A percentile compares a stretch with the other conserved stretches of the same genome.
phyloP scores from a whole-genome alignment of 2,113 vertebrate genomes.

The Corydoras maculifer region DNA sequence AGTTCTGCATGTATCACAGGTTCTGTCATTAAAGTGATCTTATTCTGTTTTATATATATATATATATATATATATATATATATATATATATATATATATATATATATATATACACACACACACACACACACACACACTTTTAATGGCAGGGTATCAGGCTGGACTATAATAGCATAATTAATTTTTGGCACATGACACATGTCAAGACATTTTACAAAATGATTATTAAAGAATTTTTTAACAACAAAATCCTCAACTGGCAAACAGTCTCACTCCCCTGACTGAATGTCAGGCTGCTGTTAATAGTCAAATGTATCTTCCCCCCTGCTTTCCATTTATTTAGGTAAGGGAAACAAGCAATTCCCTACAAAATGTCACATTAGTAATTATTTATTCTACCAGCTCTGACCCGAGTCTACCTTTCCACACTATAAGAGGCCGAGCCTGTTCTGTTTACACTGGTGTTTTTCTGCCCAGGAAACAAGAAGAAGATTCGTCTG shows the following conservation, averaged over 20 bases:
- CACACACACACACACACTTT: too few species aligned
- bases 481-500: constrained; percentile 96
- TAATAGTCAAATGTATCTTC: neutral
- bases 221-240: neutral
- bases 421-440: neutral
- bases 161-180: too few species aligned
- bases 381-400: neutral
- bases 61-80: too few species aligned
- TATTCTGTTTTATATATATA: too few species aligned
- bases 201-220: too few species aligned
- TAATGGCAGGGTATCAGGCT: too few species aligned
- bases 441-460: neutral
- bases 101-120: too few species aligned
- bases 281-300: neutral
- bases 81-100: too few species aligned
- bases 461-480: constrained; percentile 68
- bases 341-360: neutral
- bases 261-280: neutral
- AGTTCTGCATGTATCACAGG: too few species aligned
- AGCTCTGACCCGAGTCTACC: neutral
- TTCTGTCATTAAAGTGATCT: too few species aligned
- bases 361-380: constrained; percentile 10
- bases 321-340: constrained; percentile 2
- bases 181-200: too few species aligned
- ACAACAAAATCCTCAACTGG: neutral